phyloP scores from a whole-genome alignment of 2,888 invertebrate genomes.

The Spisula solida region DNA sequence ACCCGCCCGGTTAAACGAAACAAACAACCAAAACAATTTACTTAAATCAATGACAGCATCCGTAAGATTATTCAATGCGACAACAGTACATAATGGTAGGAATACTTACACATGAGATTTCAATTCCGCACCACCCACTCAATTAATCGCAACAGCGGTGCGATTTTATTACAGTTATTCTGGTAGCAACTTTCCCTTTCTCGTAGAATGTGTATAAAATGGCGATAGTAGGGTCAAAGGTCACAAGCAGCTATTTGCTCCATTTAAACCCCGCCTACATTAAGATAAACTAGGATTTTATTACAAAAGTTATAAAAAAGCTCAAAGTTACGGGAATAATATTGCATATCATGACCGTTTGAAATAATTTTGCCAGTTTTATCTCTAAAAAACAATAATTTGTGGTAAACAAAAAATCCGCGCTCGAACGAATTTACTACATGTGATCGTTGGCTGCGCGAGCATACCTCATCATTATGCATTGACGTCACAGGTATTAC shows the following conservation, averaged over 20 bases:
- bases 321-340: too few relatives aligned
- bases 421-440: slow-evolving; percentile 37
- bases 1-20: slow-evolving; percentile 36
- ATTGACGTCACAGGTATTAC: slow-evolving; percentile 66
- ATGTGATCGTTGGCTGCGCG: slow-evolving; percentile 36
- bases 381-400: not conserved
- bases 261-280: slow-evolving; percentile 69
- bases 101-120: slow-evolving; percentile 32
- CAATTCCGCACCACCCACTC: slow-evolving; percentile 6
- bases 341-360: too few relatives aligned
- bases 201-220: slow-evolving; percentile 62
- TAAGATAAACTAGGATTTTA: not conserved
- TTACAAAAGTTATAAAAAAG: not conserved
- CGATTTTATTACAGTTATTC: not conserved
- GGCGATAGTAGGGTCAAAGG: slow-evolving; percentile 78
- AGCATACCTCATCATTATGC: slow-evolving; percentile 67
- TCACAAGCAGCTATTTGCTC: slow-evolving; percentile 63
- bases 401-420: slow-evolving; percentile 24
- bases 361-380: too few relatives aligned
- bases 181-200: slow-evolving; percentile 35
- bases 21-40: slow-evolving; percentile 38
- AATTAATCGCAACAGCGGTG: not conserved
- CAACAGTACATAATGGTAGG: not conserved
- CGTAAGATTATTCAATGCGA: not conserved
- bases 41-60: not conserved